Base-by-base conservation (phyloP, 2,888 invertebrate species). In the Heliconius ismenius region DNA sequence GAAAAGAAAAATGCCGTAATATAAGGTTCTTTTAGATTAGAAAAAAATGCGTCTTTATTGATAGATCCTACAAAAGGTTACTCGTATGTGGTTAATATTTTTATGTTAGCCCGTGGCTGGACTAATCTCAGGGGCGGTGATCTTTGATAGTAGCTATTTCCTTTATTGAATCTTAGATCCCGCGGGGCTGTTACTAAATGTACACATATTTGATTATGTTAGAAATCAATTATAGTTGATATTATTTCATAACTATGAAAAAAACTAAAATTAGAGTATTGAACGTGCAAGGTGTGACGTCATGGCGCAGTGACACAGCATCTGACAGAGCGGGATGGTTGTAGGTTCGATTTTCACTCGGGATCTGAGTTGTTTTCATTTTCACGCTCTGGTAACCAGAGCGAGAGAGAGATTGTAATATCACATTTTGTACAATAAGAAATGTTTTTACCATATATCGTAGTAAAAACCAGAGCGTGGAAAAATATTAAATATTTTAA, bases 41-140 rank as follows among this genome's bases (percentile, higher is more conserved):
- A 21, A 54, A 21, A 54, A 21, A 54, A 9, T 9, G 9, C 7
- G 21, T 54, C 21, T 9, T 21, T 54, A 54, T 54, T 21, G 3
- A 54, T 54, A 58, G 58, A n/a, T 58, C 10, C 58, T 58, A 26
- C 18, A 68, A 21, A 26, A 49, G 68, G 49, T 21, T n/a, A n/a
- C n/a, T n/a, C n/a, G n/a, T n/a, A 69, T 69, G n/a, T 21, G 13
- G 28, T 32, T 70, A 54, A 32, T 54, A 32, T 39, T 58, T 70
- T 70, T 70, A 58, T 58, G 36, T 58, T 58, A 76, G 76, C 67
- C 39, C 28, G 63, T 70, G 36, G 75, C 54, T 75, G 43, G 49
- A 75, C 63, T 78, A 77, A 81, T 78, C 77, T 75, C 62, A 69
- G 79, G 79, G 79, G 81, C 81, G 70, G 81, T 60, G 62, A 73